Evolutionary conservation across 1,140 invertebrate genomes (phyloP).

Genomic region (Hypothenemus hampei): DNA sequence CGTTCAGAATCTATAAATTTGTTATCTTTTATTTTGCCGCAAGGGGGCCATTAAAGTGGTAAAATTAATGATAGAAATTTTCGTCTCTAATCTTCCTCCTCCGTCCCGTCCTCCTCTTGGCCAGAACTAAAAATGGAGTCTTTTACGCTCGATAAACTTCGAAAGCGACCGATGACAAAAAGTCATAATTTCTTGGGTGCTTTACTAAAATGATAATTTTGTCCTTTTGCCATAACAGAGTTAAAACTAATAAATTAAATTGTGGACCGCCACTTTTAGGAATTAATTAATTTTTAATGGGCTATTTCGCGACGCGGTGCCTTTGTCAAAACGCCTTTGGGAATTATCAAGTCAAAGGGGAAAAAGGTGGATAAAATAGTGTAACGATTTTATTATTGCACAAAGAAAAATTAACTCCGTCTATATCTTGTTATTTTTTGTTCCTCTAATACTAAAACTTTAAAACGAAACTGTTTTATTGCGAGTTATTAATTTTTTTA

Average conservation of each 20-base stretch:
- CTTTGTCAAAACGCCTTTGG: background rate
- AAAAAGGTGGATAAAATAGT: slow-evolving; percentile 8
- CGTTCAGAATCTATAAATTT: slow-evolving; percentile 6
- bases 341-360: slow-evolving; percentile 4
- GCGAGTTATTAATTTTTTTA: too few relatives aligned
- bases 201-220: slow-evolving; percentile 9
- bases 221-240: slow-evolving; percentile 3
- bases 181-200: slow-evolving; percentile 8
- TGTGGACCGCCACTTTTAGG: slow-evolving; percentile 5
- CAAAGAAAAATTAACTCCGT: too few relatives aligned
- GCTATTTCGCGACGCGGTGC: slow-evolving; percentile 5
- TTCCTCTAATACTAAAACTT: too few relatives aligned
- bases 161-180: slow-evolving; percentile 11
- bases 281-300: slow-evolving; percentile 13
- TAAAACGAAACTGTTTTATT: too few relatives aligned
- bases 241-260: slow-evolving; percentile 16
- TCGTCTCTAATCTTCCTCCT: slow-evolving; percentile 1
- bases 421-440: too few relatives aligned
- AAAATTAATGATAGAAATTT: slow-evolving; percentile 12
- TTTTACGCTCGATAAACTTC: slow-evolving; percentile 13
- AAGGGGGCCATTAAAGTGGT: background rate
- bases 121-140: slow-evolving; percentile 10
- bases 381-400: too few relatives aligned
- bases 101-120: too few relatives aligned
- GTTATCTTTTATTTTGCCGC: slow-evolving; percentile 7